Evolutionary conservation across 2,888 invertebrate genomes (phyloP).

Genomic region (Ophonus ardosiacus): DNA sequence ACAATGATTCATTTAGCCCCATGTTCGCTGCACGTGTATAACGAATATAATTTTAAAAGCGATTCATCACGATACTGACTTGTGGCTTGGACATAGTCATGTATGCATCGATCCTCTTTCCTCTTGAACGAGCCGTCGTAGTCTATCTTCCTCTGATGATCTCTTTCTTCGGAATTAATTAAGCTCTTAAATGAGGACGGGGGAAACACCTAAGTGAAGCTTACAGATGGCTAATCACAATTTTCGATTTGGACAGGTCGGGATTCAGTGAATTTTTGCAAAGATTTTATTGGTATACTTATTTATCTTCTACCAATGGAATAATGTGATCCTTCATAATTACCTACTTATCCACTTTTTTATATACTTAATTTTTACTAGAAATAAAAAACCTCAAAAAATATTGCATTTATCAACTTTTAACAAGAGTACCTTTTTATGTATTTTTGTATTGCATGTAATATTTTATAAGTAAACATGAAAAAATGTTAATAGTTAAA

Average conservation of each 20-base stretch:
- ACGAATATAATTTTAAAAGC: conserved; percentile 56
- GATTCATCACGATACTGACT: conserved; percentile 49
- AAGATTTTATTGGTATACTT: no score
- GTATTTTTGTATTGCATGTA: no score
- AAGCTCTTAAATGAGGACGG: conserved; percentile 55
- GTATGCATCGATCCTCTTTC: background rate
- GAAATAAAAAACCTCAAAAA: no score
- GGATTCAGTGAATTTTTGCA: background rate
- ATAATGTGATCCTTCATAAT: no score
- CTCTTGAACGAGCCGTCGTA: background rate
- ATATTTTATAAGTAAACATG: no score
- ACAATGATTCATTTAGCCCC: conserved; percentile 37
- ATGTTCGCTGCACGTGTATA: conserved; percentile 22
- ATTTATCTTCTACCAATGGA: no score
- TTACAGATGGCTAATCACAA: conserved; percentile 41
- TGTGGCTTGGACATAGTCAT: conserved; percentile 23
- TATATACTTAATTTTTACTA: no score
- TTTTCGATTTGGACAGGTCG: conserved; percentile 4
- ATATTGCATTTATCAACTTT: no score
- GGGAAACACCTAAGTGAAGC: conserved; percentile 28
- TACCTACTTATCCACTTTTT: no score
- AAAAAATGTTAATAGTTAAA: no score
- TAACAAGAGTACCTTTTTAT: no score
- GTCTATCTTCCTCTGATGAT: conserved; percentile 7
- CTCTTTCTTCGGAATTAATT: conserved; percentile 55